Conservation (phyloP, 2,888 invertebrate species). For the Actias luna region DNA sequence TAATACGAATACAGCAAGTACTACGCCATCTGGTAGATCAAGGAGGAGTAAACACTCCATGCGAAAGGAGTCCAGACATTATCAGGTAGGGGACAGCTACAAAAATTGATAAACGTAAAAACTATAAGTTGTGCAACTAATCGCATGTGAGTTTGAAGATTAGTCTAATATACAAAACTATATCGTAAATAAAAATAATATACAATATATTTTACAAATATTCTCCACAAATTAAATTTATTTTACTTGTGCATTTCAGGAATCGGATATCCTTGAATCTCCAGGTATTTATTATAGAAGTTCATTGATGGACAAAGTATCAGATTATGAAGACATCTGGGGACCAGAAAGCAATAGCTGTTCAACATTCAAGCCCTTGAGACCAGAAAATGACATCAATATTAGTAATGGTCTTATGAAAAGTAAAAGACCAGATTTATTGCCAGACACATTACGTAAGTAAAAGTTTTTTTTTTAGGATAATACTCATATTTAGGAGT, state of each 20-base stretch:
- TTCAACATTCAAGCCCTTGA: constrained; percentile 74
- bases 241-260: constrained; percentile 61
- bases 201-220: neutral
- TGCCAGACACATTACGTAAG: constrained; percentile 83
- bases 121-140: constrained; percentile 44
- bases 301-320: constrained; percentile 94
- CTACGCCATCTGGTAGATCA: constrained; percentile 81
- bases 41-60: constrained; percentile 81
- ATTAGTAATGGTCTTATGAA: constrained; percentile 77
- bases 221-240: neutral
- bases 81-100: constrained; percentile 79
- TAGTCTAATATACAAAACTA: constrained; percentile 12
- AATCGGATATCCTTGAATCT: constrained; percentile 92
- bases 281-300: constrained; percentile 92
- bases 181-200: constrained; percentile 3
- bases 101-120: constrained; percentile 23
- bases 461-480: constrained; percentile 20
- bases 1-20: constrained; percentile 73
- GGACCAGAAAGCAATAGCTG: constrained; percentile 83
- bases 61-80: constrained; percentile 86
- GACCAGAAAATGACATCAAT: constrained; percentile 63
- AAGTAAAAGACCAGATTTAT: constrained; percentile 82
- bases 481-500: neutral
- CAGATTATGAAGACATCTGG: constrained; percentile 98
- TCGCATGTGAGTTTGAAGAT: constrained; percentile 40